Percentiles rank a stretch among this genome's conserved stretches.
These are phyloP conservation scores for Falco concolor DNA, from an alignment of 2,797 vertebrate species.

Conservation along the genomic window DNA sequence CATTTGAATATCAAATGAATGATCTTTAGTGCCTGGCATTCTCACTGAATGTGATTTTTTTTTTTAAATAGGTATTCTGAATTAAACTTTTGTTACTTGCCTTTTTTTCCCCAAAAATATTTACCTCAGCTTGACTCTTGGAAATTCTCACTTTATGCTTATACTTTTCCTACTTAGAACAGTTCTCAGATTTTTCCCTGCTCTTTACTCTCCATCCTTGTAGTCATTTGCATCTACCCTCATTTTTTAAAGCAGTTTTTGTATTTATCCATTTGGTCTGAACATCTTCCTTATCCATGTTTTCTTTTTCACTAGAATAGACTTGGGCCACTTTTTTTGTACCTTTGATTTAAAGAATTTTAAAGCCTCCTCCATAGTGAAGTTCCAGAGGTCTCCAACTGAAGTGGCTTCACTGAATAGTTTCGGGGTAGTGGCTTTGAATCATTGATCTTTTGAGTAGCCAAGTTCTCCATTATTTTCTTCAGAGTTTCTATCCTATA, in stretches of 20 bases:
- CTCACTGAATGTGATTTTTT: not conserved
- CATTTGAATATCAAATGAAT: not conserved
- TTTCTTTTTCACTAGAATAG: not conserved
- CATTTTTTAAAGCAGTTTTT: not conserved
- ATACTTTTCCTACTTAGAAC: not conserved
- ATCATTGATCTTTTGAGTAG: not conserved
- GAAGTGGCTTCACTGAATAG: not conserved
- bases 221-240: not conserved
- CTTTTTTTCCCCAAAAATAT: accelerated
- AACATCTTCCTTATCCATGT: not conserved
- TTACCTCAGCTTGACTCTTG: not conserved
- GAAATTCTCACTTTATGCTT: not conserved
- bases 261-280: not conserved
- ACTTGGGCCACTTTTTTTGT: not conserved
- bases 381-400: not conserved
- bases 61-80: not conserved
- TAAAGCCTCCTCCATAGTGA: not conserved
- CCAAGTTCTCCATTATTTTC: not conserved
- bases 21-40: not conserved
- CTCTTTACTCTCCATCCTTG: not conserved
- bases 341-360: not conserved
- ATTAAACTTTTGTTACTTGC: not conserved
- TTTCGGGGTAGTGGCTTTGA: not conserved
- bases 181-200: not conserved
- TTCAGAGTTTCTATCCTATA: not conserved